Percentiles rank a stretch among this genome's conserved stretches.
phyloP scores from a whole-genome alignment of 2,888 invertebrate species.

The Melanchra persicariae region DNA sequence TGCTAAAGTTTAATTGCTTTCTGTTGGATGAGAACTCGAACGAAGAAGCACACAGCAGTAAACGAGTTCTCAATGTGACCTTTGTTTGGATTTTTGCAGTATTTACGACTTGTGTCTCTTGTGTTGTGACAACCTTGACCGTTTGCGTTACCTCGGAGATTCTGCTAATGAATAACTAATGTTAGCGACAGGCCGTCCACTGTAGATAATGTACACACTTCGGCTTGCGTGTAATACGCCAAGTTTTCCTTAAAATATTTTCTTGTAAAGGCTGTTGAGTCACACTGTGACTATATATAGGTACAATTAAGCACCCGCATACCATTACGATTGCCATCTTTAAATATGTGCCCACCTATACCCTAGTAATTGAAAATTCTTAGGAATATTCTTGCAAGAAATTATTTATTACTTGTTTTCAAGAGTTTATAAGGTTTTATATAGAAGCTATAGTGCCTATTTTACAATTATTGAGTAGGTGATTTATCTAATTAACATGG shows the following conservation, averaged over 20 bases:
- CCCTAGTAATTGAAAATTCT: slow-evolving; percentile 27
- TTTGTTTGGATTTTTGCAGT: slow-evolving; percentile 73
- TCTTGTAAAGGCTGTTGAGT: slow-evolving; percentile 43
- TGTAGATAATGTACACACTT: slow-evolving; percentile 37
- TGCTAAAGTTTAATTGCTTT: slow-evolving; percentile 41
- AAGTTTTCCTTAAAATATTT: slow-evolving; percentile 59
- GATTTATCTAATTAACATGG: too few species aligned
- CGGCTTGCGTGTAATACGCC: slow-evolving; percentile 34
- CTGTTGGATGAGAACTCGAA: slow-evolving; percentile 47
- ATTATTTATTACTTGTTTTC: slow-evolving; percentile 11
- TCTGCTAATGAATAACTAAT: slow-evolving; percentile 69
- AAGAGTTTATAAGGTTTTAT: not conserved
- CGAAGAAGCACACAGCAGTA: slow-evolving; percentile 39
- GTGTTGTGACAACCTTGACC: slow-evolving; percentile 80
- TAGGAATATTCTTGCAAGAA: slow-evolving; percentile 22
- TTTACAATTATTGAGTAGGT: not conserved
- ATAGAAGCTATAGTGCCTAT: not conserved
- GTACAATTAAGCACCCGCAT: slow-evolving; percentile 44
- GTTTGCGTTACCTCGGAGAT: slow-evolving; percentile 60
- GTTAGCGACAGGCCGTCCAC: slow-evolving; percentile 44
- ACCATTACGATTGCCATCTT: slow-evolving; percentile 42
- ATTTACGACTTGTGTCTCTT: slow-evolving; percentile 68
- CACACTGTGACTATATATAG: slow-evolving; percentile 36
- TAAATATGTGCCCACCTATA: slow-evolving; percentile 9
- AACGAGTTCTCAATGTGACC: slow-evolving; percentile 74